Evolutionary conservation across 2,888 invertebrate genomes (phyloP), one percentile per base, ranked within the genome.

Genomic region (Dryadula phaetusa): DNA sequence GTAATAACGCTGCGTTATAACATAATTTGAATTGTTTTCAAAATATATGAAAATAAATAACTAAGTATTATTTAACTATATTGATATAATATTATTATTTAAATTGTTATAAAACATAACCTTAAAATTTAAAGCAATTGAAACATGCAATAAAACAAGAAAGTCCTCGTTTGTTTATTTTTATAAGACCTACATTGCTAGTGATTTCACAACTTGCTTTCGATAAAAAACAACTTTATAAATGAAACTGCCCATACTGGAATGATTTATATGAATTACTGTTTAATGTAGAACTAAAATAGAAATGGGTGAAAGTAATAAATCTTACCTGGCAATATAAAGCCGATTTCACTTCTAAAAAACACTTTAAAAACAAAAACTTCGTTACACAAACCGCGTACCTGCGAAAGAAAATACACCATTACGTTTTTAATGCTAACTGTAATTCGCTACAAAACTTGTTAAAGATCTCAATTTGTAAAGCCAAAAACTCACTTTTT

Each of bases 361-460:
- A 77, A 70, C 79, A 81, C 81, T 80, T 79, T 75, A 75, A 76
- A 81, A 79, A 52, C 25, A 77, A 79, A 78, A 82, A 78, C 76
- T 76, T 71, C 69, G 72, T 75, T 77, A 76, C 76, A 77, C 86
- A 83, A 79, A 79, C 70, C 75, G 76, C 76, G 73, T 78, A 80
- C 80, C 81, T 82, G 86, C 80, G 76, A 86, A 86, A 82, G 85
- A 86, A 84, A 85, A 80, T 75, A 76, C 75, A 80, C 72, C 79
- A 76, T 76, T 77, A 77, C 75, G 69, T 72, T 77, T 88, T 88
- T 87, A 89, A 56, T 56, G 87, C 81, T 88, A 87, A 89, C 88
- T 84, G 84, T 77, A 83, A 85, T 87, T 86, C 85, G 54, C 85
- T 84, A 81, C 69, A 69, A 44, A 79, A 86, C 87, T 80, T 82